Conservation (phyloP, 2,113 vertebrate genomes). For the Nipponia nippon region DNA sequence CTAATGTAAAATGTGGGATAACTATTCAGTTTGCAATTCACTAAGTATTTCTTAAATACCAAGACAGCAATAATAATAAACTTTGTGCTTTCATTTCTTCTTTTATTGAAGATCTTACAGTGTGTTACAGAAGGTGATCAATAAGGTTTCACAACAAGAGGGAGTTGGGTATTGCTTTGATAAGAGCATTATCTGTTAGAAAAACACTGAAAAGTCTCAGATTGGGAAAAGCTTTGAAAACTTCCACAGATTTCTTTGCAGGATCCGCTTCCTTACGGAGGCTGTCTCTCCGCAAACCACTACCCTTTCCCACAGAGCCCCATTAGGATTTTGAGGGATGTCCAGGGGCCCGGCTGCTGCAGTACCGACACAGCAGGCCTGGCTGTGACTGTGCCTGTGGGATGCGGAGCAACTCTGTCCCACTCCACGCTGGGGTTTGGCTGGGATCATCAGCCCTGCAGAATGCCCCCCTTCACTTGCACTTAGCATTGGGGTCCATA, state of each 20-base stretch:
- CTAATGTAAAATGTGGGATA: neutral
- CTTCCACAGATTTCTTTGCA: neutral
- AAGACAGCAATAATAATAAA: neutral
- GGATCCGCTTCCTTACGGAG: neutral
- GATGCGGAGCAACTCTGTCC: neutral
- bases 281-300: neutral
- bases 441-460: neutral
- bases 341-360: rapidly evolving
- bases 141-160: neutral
- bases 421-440: neutral
- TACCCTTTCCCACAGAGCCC: neutral
- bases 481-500: neutral
- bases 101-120: neutral
- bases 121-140: neutral
- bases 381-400: neutral
- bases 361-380: neutral
- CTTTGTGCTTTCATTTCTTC: neutral
- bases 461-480: neutral
- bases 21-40: neutral
- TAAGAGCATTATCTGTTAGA: neutral
- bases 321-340: neutral
- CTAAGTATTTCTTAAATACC: neutral
- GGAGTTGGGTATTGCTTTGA: neutral
- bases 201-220: neutral
- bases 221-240: neutral